phyloP scores from a whole-genome alignment of 2,113 vertebrate genomes.

The Natator depressus region DNA sequence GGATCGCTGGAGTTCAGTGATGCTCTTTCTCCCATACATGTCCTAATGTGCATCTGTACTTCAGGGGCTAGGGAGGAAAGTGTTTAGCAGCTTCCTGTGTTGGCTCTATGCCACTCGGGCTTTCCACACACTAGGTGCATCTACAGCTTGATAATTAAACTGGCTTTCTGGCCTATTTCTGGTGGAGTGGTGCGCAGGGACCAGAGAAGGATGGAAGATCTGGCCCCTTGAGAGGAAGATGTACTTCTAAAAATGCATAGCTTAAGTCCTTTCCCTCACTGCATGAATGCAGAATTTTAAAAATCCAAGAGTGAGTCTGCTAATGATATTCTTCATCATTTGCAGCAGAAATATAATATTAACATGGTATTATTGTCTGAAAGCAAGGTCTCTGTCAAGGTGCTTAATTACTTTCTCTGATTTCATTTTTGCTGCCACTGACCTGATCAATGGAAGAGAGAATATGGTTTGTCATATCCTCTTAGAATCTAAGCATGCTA shows the following conservation, averaged over 20 bases:
- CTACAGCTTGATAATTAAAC: not conserved
- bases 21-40: not conserved
- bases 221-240: not conserved
- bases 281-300: not conserved
- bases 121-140: not conserved
- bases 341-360: conserved; percentile 5
- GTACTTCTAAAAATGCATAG: not conserved
- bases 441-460: not conserved
- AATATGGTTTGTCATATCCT: not conserved
- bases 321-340: conserved; percentile 30
- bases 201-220: not conserved
- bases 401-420: conserved; percentile 26
- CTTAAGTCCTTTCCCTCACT: not conserved
- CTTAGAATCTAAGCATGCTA: not conserved
- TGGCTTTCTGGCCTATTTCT: not conserved
- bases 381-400: conserved; percentile 43
- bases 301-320: not conserved
- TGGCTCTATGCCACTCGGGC: not conserved
- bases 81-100: not conserved
- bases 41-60: not conserved
- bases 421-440: conserved; percentile 21
- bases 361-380: not conserved
- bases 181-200: not conserved
- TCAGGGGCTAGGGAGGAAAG: not conserved
- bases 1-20: not conserved